Evolutionary conservation across 1,140 invertebrate genomes (phyloP), one percentile per base, ranked within the genome.

Genomic region (Sycophaga agraensis): DNA sequence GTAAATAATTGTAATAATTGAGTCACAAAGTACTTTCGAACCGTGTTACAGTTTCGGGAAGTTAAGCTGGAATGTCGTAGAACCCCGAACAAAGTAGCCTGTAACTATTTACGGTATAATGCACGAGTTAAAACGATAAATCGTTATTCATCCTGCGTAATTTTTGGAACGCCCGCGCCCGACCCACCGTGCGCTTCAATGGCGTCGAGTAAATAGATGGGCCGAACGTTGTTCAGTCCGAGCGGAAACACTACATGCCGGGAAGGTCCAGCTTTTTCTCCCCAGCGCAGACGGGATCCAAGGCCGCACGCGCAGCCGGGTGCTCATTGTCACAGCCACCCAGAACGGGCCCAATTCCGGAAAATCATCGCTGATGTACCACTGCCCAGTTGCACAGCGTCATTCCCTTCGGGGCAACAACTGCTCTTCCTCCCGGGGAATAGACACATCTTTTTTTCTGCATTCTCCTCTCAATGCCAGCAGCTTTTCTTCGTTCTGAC

Each of bases 111-210:
- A n/a, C 11, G 35, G 59, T 43, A 71, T 73, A 70, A 70, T 69
- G 65, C 24, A 66, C 66, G 64, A 66, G 67, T 73, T 70, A 70
- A 54, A 63, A 69, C 64, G 64, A 68, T 53, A 70, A 68, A 73
- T 72, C 65, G 66, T 49, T 49, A 53, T 49, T 26, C 45, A 65
- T 69, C 67, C 61, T 45, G 55, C 49, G 64, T 69, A 67, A 70
- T 70, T 73, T 72, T 45, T 62, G 49, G 60, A 64, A 66, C 42
- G 59, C 56, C 48, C 46, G 57, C 53, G 43, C 21, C 54, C 59
- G 64, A 28, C 57, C 62, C 11, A 51, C 17, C 55, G 59, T 26
- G n/a, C n/a, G n/a, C 21, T 50, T 50, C 43, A 64, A 31, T 40
- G 55, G 53, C 35, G 56, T 68, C 59, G 59, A 70, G 68, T 57